These are phyloP conservation scores for Erythrolamprus reginae DNA, from an alignment of 2,113 vertebrate species.

Conservation along the genomic window DNA sequence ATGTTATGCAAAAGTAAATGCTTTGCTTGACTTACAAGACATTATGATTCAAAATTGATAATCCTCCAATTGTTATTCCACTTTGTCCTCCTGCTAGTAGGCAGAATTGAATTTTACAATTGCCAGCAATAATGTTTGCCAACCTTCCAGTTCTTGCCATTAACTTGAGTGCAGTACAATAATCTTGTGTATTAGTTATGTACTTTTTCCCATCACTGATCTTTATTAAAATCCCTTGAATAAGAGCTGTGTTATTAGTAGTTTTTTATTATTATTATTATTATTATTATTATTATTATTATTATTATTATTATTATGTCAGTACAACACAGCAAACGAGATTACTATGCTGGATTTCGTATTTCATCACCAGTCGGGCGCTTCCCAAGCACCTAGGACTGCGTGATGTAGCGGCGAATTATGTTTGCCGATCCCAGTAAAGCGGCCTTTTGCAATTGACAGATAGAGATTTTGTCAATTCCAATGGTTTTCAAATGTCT, in stretches of 20 bases:
- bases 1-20: not conserved
- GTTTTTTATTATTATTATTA: not conserved
- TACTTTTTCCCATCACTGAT: not conserved
- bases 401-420: too few species aligned
- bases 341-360: too few species aligned
- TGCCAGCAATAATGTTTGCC: not conserved
- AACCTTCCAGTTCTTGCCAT: not conserved
- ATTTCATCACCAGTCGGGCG: too few species aligned
- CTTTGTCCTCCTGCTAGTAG: not conserved
- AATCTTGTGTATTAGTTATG: not conserved
- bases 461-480: too few species aligned
- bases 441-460: too few species aligned
- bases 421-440: too few species aligned
- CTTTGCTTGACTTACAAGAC: not conserved
- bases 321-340: too few species aligned
- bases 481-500: too few species aligned
- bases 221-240: constrained; percentile 8
- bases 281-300: not conserved
- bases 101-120: not conserved
- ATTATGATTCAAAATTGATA: not conserved
- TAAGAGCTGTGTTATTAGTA: not conserved
- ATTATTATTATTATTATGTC: too few species aligned
- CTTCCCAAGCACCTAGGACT: too few species aligned
- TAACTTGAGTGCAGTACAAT: not conserved
- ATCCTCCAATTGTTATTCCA: not conserved